Evolutionary conservation across 2,797 vertebrate species (phyloP).

Genomic region (Hirundo rustica): DNA sequence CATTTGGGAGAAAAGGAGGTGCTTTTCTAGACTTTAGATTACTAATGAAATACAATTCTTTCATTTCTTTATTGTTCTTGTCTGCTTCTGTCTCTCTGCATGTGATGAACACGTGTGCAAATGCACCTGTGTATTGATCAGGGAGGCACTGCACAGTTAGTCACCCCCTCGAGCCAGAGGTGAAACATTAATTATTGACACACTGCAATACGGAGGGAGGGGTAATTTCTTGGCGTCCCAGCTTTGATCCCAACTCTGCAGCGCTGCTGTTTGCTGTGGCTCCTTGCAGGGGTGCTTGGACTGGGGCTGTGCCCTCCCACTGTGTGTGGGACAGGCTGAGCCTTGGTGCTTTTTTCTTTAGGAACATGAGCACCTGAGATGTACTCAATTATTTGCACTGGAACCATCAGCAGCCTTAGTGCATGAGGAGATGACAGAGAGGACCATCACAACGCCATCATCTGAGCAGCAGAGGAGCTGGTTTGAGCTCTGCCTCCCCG

Average conservation of each 20-base stretch:
- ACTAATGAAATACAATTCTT: background rate
- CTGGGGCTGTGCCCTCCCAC: background rate
- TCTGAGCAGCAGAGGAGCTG: background rate
- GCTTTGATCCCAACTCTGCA: background rate
- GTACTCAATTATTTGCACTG: background rate
- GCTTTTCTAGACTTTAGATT: background rate
- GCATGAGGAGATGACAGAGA: background rate
- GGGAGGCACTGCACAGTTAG: background rate
- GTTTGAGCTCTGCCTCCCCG: background rate
- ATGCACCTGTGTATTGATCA: fast-evolving
- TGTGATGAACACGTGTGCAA: background rate
- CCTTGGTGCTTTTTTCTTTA: background rate
- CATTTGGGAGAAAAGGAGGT: background rate
- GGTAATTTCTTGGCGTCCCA: background rate
- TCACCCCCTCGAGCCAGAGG: background rate
- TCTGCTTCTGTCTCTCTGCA: background rate
- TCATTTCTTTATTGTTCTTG: background rate
- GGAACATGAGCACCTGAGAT: background rate
- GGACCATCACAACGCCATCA: no score
- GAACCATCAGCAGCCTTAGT: background rate
- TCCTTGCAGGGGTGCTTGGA: background rate
- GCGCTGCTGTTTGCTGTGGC: background rate
- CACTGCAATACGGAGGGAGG: background rate
- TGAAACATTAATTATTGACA: background rate
- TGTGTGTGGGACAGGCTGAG: background rate